phyloP scores from a whole-genome alignment of 2,888 invertebrate genomes.

The Philhelius pedissequus region DNA sequence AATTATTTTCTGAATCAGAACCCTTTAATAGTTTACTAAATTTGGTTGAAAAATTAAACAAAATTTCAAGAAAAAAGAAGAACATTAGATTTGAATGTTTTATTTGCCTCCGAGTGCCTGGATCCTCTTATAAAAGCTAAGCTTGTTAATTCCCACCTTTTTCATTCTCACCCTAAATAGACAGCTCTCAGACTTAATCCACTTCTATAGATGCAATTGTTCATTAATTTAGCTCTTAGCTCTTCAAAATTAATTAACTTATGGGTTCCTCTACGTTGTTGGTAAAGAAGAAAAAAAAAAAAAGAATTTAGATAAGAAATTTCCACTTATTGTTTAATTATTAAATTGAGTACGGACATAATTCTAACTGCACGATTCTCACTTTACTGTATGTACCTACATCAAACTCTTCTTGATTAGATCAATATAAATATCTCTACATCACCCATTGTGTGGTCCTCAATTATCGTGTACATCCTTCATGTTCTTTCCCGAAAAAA shows the following conservation, averaged over 20 bases:
- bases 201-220: too few relatives aligned
- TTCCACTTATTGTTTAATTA: slow-evolving; percentile 14
- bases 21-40: too few relatives aligned
- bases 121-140: too few relatives aligned
- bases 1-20: too few relatives aligned
- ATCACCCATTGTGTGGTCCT: slow-evolving; percentile 45
- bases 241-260: background rate
- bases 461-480: slow-evolving; percentile 21
- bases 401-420: slow-evolving; percentile 19
- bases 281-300: background rate
- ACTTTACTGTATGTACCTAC: background rate
- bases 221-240: too few relatives aligned
- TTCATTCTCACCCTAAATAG: too few relatives aligned
- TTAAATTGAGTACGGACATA: background rate
- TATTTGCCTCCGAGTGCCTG: too few relatives aligned
- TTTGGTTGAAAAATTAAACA: too few relatives aligned
- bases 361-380: background rate
- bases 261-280: background rate
- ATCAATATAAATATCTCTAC: background rate
- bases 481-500: slow-evolving; percentile 11
- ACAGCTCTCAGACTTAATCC: too few relatives aligned
- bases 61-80: too few relatives aligned
- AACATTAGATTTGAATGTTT: too few relatives aligned
- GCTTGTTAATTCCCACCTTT: too few relatives aligned
- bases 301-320: background rate